Conservation (phyloP, 2,113 vertebrate species). For the Myiozetetes cayanensis region DNA sequence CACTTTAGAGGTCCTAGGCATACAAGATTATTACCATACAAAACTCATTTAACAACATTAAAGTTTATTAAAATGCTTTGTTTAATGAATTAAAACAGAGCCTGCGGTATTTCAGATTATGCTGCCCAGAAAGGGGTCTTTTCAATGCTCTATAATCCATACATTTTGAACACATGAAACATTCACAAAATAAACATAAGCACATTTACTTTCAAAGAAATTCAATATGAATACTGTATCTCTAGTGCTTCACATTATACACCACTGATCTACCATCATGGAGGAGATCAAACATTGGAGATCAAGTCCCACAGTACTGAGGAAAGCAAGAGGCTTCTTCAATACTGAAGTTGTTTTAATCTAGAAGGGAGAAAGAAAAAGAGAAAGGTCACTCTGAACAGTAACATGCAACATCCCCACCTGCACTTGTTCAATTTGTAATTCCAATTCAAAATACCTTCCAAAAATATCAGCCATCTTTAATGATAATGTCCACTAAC, state of each 20-base stretch:
- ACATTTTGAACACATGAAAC: neutral
- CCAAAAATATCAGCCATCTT: neutral
- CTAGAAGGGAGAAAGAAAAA: slow-evolving; percentile 42
- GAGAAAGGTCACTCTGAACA: neutral
- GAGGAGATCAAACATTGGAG: slow-evolving; percentile 44
- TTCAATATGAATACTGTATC: slow-evolving; percentile 75
- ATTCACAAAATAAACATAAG: slow-evolving; percentile 50
- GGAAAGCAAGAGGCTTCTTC: slow-evolving; percentile 25
- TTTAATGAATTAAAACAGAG: slow-evolving; percentile 55
- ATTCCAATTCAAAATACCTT: neutral
- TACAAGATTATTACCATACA: neutral
- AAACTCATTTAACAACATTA: neutral
- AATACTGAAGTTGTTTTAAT: slow-evolving; percentile 69
- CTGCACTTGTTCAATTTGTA: neutral
- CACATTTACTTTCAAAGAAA: slow-evolving; percentile 59
- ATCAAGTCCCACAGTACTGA: neutral
- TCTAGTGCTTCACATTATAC: slow-evolving; percentile 29
- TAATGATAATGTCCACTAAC: neutral
- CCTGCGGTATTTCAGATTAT: neutral
- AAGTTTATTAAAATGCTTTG: slow-evolving; percentile 49
- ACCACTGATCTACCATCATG: slow-evolving; percentile 29
- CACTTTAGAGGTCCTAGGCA: neutral
- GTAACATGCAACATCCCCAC: neutral
- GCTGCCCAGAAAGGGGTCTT: slow-evolving; percentile 11
- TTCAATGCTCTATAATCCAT: neutral